Evolutionary conservation across 2,113 vertebrate genomes (phyloP), one percentile per base, ranked within the genome.

Genomic region (Oceanodroma tethys): DNA sequence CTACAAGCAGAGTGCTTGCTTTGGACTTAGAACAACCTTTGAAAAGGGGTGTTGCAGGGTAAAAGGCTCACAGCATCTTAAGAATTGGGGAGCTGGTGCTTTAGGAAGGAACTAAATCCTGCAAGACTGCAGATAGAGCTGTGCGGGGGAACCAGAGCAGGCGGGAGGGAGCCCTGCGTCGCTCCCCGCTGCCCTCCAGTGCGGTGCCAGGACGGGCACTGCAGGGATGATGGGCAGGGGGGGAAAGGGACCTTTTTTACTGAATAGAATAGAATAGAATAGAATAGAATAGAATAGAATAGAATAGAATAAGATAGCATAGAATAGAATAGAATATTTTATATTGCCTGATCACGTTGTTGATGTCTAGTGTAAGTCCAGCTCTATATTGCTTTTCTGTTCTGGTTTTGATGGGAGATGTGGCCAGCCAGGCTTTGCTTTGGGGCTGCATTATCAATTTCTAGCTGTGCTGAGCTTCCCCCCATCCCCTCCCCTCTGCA

Each of bases 91-190:
- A 73, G 53, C 5, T 8, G 23, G 11, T 29, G 48, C 87, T 50
- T 55, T 20, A 15, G 80, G 65, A 60, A 78, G 40, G 34, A 8
- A 5, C 3, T 6, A 13, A 67, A 55, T 4, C 40, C 87, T 50
- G 21, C 38, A 43, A 26, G 58, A 1, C 10, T 56, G 26, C 9
- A 11, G 52, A 3, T 2, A 8, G 30, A 13, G 18, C 18, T 22
- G 56, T 2, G 18, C 1, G 2, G 21, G 42, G 13, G 11, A 36
- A 34, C 0, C 11, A 23, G 72, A 27, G 40, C 13, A 4, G 16
- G 40, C 1, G 9, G 32, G 1, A 29, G 40, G 32, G 78, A 45
- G 42, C 40, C 52, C 32, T 11, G 34, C 26, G 2, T 36, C 40
- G 26, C 38, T 45, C 62, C 7, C 8, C 7, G 52, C 38, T 13